Base-by-base conservation (phyloP, 1,140 invertebrate genomes). In the Drosophila orosa region DNA sequence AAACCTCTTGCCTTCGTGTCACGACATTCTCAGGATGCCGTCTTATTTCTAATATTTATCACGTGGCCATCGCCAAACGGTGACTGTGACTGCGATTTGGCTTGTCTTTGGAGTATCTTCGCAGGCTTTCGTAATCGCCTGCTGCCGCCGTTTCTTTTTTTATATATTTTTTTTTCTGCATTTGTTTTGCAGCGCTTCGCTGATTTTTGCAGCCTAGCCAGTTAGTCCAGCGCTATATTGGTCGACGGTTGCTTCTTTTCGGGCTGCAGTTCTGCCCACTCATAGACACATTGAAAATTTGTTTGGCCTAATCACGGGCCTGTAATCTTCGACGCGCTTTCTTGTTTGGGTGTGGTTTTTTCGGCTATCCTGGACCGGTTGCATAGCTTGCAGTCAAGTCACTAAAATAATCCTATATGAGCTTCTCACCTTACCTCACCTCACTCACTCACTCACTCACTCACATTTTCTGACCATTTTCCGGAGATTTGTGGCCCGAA, bases 211-310 rank as follows among this genome's bases (percentile, higher is more conserved):
- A 82, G 83, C 79, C 62, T 52, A 71, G 77, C 68, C 76, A 72
- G 69, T 69, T 60, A 76, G 83, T 87, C 83, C 83, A 87, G 83
- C 83, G 72, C 83, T 86, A 87, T 89, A 74, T 86, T 86, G 79
- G 82, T 80, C 76, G 76, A 59, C 54, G 62, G 82, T 59, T 58
- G 82, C 78, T 85, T 81, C 82, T 86, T 67, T 72, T 77, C 42
- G 65, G 74, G 71, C 83, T 75, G 79, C 79, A 75, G 82, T 86
- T 86, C 82, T 86, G 79, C 83, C 83, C 83, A 87, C 79, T 79
- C 78, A 66, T 60, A 77, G 71, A 54, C 57, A 74, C 63, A 74
- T 52, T 60, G 27, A 44, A 57, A 55, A 61, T 68, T 55, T 77
- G 63, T 67, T 69, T 69, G 74, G 63, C 63, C 72, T 87, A 87